phyloP scores from a whole-genome alignment of 2,113 vertebrate species.

The Globicephala melas region DNA sequence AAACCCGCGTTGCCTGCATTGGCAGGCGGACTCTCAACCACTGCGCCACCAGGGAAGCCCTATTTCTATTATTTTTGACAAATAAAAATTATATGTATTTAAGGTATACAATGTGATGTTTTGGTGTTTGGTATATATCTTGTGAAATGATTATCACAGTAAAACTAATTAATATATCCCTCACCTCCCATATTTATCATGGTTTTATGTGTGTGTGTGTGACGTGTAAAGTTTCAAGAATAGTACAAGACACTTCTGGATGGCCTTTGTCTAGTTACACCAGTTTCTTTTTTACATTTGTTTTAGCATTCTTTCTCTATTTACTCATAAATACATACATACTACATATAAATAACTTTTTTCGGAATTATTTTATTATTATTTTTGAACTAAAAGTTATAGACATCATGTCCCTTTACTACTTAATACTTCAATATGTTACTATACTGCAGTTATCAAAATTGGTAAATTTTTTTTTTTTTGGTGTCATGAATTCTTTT shows the following conservation, averaged over 20 bases:
- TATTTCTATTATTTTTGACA: not conserved
- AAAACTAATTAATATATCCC: not conserved
- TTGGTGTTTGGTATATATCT: not conserved
- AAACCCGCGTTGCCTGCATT: too few relatives aligned
- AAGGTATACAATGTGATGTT: not conserved
- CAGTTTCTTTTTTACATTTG: not conserved
- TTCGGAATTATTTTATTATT: not conserved
- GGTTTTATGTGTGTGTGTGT: not conserved
- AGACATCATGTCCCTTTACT: not conserved
- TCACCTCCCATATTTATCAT: not conserved
- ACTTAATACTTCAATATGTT: not conserved
- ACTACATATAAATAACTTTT: not conserved
- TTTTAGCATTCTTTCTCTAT: not conserved
- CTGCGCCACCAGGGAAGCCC: too few relatives aligned
- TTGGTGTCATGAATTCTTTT: not conserved
- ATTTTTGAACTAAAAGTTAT: not conserved
- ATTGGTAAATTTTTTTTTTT: not conserved
- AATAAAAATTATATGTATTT: not conserved
- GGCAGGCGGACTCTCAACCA: too few relatives aligned
- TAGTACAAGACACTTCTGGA: not conserved
- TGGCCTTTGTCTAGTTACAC: not conserved
- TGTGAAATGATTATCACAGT: not conserved
- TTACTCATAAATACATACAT: not conserved
- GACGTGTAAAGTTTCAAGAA: not conserved
- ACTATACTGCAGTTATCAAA: not conserved